A percentile compares a stretch with the other conserved stretches of the same genome.
Evolutionary conservation across 2,113 vertebrate species (phyloP).

Genomic region (Cavia porcellus): DNA sequence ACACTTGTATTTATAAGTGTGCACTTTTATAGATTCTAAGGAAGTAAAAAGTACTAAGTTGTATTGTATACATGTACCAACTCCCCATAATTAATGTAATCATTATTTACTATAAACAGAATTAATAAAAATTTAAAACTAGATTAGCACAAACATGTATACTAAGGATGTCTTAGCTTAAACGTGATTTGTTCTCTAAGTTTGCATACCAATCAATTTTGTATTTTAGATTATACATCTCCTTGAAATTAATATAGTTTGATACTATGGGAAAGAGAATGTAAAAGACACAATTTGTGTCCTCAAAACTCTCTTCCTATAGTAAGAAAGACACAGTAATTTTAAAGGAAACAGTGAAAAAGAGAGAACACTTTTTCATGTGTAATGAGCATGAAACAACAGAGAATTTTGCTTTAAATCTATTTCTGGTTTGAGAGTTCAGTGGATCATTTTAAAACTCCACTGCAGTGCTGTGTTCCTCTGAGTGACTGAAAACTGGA

Average conservation of each 20-base stretch:
- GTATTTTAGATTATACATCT: not conserved
- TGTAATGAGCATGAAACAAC: not conserved
- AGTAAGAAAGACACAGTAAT: not conserved
- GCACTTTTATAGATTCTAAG: not conserved
- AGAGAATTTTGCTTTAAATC: not conserved
- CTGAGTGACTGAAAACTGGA: not conserved
- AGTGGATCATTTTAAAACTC: not conserved
- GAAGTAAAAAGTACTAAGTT: not conserved
- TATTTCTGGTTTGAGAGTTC: not conserved
- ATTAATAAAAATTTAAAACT: not conserved
- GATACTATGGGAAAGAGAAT: not conserved
- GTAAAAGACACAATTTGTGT: not conserved
- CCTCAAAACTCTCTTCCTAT: not conserved
- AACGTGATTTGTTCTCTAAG: not conserved
- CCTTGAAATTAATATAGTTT: not conserved
- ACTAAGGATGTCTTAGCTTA: not conserved
- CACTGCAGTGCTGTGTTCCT: not conserved
- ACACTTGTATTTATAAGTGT: not conserved
- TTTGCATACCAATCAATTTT: conserved; percentile 3
- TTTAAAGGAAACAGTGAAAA: not conserved
- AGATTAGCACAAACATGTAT: not conserved
- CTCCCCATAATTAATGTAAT: not conserved
- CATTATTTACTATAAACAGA: not conserved
- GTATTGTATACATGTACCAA: not conserved
- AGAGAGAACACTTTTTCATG: not conserved